Evolutionary conservation across 1,140 invertebrate species (phyloP).

Genomic region (Caenorhabditis elegans): DNA sequence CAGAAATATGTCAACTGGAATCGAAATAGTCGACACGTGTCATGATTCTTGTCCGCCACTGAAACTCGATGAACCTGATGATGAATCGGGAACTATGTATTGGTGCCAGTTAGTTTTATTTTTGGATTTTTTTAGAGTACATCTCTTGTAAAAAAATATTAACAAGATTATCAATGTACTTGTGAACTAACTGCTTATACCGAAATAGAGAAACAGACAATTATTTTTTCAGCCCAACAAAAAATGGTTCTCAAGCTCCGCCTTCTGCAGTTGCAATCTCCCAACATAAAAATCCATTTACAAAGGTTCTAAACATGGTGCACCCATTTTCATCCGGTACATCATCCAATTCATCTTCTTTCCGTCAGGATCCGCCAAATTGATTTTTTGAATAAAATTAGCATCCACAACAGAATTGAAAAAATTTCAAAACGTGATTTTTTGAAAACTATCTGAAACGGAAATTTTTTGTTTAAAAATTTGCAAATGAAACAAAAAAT

Average conservation of each 20-base stretch:
- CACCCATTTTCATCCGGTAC: not conserved
- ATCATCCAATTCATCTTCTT: not conserved
- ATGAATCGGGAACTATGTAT: slow-evolving; percentile 1
- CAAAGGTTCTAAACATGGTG: not conserved
- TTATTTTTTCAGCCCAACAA: not conserved
- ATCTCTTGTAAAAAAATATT: not conserved
- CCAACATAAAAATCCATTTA: not conserved
- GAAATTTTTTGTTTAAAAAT: no score
- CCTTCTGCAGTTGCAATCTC: not conserved
- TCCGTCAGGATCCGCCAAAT: not conserved
- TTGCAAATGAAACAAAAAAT: no score
- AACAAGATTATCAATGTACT: not conserved
- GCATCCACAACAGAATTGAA: no score
- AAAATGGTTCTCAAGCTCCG: not conserved
- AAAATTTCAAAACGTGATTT: no score
- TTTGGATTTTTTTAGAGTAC: not conserved
- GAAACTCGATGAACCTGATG: slow-evolving; percentile 2
- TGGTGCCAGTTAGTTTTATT: slow-evolving; percentile 8
- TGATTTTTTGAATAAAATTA: not conserved
- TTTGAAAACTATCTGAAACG: no score
- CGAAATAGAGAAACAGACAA: not conserved
- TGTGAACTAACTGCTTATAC: not conserved
- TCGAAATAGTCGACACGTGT: slow-evolving; percentile 9
- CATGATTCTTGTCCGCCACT: not conserved
- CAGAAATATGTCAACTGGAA: slow-evolving; percentile 69